phyloP scores from a whole-genome alignment of 1,140 invertebrate genomes.

The Drosophila ironensis region DNA sequence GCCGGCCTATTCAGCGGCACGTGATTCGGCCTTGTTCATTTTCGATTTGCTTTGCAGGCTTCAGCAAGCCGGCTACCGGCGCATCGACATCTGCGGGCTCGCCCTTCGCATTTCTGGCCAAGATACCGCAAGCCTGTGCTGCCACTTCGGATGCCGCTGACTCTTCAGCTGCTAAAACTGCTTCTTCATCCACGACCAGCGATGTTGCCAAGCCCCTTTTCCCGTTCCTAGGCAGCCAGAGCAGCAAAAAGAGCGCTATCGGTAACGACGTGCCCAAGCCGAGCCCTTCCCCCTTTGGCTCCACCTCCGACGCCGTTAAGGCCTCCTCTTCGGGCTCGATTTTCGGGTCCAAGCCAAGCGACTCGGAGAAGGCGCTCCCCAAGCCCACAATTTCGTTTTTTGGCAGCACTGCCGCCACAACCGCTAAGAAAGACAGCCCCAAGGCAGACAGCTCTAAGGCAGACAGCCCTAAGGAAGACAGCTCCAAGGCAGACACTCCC shows the following conservation, averaged over 20 bases:
- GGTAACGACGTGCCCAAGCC: too few relatives aligned
- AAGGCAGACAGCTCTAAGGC: not conserved
- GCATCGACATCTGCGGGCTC: constrained; percentile 37
- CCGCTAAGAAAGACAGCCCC: constrained; percentile 1
- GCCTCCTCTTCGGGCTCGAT: too few relatives aligned
- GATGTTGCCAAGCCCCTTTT: constrained; percentile 3
- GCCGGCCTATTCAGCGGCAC: not conserved
- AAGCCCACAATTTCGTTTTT: not conserved
- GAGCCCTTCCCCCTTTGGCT: too few relatives aligned
- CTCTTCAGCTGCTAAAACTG: not conserved
- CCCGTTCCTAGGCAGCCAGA: constrained; percentile 13
- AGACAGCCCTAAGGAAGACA: not conserved
- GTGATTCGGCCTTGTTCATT: too few relatives aligned
- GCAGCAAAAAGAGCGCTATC: not conserved
- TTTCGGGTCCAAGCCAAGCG: too few relatives aligned
- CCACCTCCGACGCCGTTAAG: too few relatives aligned
- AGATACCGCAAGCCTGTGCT: constrained; percentile 16
- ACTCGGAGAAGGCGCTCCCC: not conserved
- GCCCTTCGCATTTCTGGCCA: constrained; percentile 85
- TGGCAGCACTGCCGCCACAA: constrained; percentile 26
- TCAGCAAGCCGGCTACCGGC: constrained; percentile 31
- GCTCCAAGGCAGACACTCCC: not conserved
- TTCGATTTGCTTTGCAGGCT: constrained; percentile 29
- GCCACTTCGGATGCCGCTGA: too few relatives aligned
- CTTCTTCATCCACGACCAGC: not conserved